Evolutionary conservation across 2,888 invertebrate species (phyloP), one percentile per base, ranked within the genome.

Genomic region (Zelleria hepariella): DNA sequence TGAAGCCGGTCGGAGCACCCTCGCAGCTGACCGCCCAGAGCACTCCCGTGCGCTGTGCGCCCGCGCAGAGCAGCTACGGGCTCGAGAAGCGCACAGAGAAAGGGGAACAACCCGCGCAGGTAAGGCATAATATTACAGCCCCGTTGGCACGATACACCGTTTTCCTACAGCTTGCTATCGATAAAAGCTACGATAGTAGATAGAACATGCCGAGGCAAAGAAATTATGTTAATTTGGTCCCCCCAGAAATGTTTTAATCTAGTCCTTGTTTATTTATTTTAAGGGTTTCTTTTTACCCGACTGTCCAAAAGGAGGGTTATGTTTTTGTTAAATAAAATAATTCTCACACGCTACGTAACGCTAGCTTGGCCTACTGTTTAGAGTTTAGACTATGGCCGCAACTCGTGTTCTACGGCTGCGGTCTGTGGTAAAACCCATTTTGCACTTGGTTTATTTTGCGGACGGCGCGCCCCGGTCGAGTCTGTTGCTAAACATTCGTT

Each of bases 31-130:
- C 91, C 0, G 91, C 88, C 1, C 91, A 91, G 67, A 92, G 91
- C 63, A 85, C 90, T n/a, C 91, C 92, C 0, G 91, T 92, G 0
- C 88, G 90, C 66, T 89, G 89, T n/a, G 91, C 91, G 60, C 90
- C 91, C 0, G 86, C 91, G 5, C 91, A 91, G 83, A 81, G 90
- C 70, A 91, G 91, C 71, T 90, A 90, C 60, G 89, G 88, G 6
- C 73, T 90, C 5, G 87, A 85, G 64, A 72, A 86, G 0, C 73
- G 85, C 0, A 75, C 80, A 0, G 80, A 89, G 21, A 91, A 91
- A 90, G 92, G 76, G 87, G 92, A 76, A 21, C 73, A 71, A 0
- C 72, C 75, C 1, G 68, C 73, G 1, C 85, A 84, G 80, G 86
- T 84, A 59, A 61, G 60, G 25, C 25, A 8, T 1, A 10, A n/a